These are phyloP conservation scores for human (Homo sapiens) DNA, from an alignment of 2,113 vertebrate species.

Conservation along the genomic window DNA sequence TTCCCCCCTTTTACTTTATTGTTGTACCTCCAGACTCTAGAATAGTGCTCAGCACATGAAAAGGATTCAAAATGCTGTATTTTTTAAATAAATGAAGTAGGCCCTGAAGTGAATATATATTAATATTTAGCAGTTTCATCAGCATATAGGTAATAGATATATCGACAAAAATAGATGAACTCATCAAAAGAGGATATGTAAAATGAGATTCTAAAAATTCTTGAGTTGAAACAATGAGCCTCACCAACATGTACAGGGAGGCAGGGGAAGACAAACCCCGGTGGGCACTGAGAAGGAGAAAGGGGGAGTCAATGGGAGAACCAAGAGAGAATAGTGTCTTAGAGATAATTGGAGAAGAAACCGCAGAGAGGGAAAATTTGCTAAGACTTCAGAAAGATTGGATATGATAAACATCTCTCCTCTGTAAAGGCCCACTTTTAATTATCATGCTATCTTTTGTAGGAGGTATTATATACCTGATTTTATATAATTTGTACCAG, in stretches of 20 bases:
- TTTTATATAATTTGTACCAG: not conserved
- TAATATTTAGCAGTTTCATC: not conserved
- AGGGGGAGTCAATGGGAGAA: not conserved
- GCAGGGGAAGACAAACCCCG: not conserved
- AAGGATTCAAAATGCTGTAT: not conserved
- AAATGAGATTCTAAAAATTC: not conserved
- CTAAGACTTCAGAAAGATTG: not conserved
- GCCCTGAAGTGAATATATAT: not conserved
- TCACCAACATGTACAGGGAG: not conserved
- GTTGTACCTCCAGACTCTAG: not conserved
- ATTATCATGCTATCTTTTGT: not conserved
- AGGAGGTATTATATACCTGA: not conserved
- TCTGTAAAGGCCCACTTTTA: not conserved
- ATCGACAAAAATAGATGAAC: not conserved
- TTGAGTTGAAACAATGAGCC: not conserved
- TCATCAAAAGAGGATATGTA: not conserved
- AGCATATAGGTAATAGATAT: not conserved
- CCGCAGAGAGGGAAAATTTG: not conserved
- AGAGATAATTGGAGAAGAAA: not conserved
- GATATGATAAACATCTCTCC: not conserved
- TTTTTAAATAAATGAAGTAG: not conserved
- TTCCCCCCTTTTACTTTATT: not conserved
- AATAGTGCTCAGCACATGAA: not conserved
- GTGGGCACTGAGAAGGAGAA: not conserved
- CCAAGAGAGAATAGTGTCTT: not conserved